phyloP scores from a whole-genome alignment of 2,113 vertebrate species.

The Uropsilus gracilis region DNA sequence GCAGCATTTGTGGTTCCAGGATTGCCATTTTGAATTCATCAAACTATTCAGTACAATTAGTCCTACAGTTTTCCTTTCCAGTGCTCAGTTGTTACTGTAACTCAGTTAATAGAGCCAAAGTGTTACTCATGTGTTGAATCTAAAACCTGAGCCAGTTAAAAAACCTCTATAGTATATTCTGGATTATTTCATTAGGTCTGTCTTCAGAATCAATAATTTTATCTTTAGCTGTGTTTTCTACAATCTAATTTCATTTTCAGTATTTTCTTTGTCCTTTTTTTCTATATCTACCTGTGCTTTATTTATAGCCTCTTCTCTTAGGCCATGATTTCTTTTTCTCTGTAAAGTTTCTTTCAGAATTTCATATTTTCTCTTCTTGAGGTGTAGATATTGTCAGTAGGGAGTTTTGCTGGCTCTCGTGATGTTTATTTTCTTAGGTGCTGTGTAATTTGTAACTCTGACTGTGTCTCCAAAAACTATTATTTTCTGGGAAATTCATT shows the following conservation, averaged over 20 bases:
- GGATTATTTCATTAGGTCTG: not conserved
- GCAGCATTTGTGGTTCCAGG: not conserved
- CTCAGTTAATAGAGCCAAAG: constrained; percentile 21
- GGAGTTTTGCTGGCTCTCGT: not conserved
- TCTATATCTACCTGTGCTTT: not conserved
- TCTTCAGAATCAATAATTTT: not conserved
- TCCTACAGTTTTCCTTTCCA: not conserved
- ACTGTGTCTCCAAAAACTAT: not conserved
- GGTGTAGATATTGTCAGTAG: not conserved
- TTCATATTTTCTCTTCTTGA: not conserved
- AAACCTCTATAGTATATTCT: not conserved
- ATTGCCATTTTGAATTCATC: not conserved
- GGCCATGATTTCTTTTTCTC: not conserved
- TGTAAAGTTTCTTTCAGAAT: not conserved
- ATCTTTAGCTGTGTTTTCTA: constrained; percentile 23
- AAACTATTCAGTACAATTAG: not conserved
- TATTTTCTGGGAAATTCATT: not conserved
- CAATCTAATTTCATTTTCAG: constrained; percentile 5
- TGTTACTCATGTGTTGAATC: not conserved
- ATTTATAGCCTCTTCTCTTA: not conserved
- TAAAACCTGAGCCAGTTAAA: constrained; percentile 16
- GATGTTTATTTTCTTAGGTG: not conserved
- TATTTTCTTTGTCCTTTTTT: not conserved
- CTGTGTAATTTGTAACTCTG: constrained; percentile 2
- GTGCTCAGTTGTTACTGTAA: not conserved